Evolutionary conservation across 2,888 invertebrate genomes (phyloP).

Genomic region (Sesia apiformis): DNA sequence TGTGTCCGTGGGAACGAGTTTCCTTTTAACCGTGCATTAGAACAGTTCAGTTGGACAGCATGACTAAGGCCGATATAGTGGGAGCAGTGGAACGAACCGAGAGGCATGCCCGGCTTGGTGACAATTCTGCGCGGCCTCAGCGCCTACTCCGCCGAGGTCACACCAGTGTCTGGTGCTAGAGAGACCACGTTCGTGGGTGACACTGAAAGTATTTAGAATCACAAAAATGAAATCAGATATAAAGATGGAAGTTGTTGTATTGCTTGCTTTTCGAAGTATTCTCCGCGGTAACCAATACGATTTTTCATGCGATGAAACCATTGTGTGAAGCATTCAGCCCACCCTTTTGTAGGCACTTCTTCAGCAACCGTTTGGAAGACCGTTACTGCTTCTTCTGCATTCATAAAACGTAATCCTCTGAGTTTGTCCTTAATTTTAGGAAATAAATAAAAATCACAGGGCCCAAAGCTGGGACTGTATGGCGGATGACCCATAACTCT

Average conservation of each 20-base stretch:
- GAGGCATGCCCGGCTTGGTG: constrained; percentile 52
- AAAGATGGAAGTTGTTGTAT: neutral
- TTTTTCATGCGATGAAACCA: too few relatives aligned
- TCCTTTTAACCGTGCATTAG: constrained; percentile 12
- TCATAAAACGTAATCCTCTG: too few relatives aligned
- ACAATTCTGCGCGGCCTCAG: constrained; percentile 36
- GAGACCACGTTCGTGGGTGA: constrained; percentile 21
- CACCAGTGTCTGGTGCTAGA: constrained; percentile 20
- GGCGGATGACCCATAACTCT: too few relatives aligned
- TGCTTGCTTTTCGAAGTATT: too few relatives aligned
- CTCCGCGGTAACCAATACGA: too few relatives aligned
- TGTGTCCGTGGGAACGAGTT: constrained; percentile 29
- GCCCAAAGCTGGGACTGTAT: too few relatives aligned
- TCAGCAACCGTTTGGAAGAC: too few relatives aligned
- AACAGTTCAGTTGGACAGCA: constrained; percentile 15
- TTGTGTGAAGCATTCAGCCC: too few relatives aligned
- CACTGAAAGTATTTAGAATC: neutral
- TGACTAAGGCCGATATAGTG: constrained; percentile 22
- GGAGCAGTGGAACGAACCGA: constrained; percentile 55
- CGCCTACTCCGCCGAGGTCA: constrained; percentile 57
- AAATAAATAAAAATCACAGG: too few relatives aligned
- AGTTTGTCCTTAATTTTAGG: too few relatives aligned
- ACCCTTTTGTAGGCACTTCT: too few relatives aligned
- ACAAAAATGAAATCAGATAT: neutral
- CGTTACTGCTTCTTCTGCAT: too few relatives aligned